phyloP scores from a whole-genome alignment of 2,797 vertebrate species.

The Xiphorhynchus erythropygius region DNA sequence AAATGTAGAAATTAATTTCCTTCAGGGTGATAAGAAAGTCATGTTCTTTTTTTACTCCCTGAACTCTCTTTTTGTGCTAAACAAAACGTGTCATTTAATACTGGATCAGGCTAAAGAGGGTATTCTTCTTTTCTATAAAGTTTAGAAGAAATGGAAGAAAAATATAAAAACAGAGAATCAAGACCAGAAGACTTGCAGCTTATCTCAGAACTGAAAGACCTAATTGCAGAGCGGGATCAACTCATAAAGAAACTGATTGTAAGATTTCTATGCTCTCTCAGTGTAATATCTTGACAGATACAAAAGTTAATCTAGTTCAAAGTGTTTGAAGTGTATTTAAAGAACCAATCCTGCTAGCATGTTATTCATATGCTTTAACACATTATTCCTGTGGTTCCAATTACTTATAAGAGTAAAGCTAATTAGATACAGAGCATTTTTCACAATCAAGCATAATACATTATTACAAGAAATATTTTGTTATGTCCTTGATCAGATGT shows the following conservation, averaged over 20 bases:
- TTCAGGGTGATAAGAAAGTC: not conserved
- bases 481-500: not conserved
- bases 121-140: conserved; percentile 81
- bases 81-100: not conserved
- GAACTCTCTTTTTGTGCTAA: not conserved
- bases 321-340: not conserved
- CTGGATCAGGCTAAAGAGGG: conserved; percentile 58
- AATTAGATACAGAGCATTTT: not conserved
- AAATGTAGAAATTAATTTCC: not conserved
- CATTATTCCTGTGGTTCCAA: not conserved
- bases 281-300: not conserved
- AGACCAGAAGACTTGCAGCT: conserved; percentile 93
- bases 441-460: not conserved
- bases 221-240: conserved; percentile 93
- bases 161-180: conserved; percentile 95
- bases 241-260: conserved; percentile 99
- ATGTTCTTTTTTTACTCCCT: not conserved
- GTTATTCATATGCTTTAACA: not conserved
- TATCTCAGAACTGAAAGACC: conserved; percentile 94
- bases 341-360: not conserved
- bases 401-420: not conserved
- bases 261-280: conserved; percentile 71
- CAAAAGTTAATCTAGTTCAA: not conserved
- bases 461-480: not conserved
- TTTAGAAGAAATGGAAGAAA: conserved; percentile 96